These are phyloP conservation scores for Hyposoter dolosus DNA, from an alignment of 2,888 invertebrate genomes.

Conservation along the genomic window DNA sequence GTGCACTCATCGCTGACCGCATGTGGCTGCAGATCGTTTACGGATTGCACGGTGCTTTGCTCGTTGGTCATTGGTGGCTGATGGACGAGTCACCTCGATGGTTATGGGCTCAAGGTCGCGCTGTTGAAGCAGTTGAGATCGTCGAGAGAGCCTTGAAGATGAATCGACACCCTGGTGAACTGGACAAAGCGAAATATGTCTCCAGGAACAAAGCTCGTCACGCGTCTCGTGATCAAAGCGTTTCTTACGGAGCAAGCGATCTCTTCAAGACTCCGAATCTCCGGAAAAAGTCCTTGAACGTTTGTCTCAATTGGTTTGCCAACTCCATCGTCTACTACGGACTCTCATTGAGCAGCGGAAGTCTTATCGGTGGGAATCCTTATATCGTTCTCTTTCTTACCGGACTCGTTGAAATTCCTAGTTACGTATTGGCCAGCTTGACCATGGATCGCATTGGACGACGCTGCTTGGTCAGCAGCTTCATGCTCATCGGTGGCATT, in stretches of 20 bases:
- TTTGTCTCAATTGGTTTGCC: constrained; percentile 95
- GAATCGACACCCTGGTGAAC: constrained; percentile 88
- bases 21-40: constrained; percentile 92
- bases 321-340: constrained; percentile 95
- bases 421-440: constrained; percentile 90
- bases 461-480: constrained; percentile 90
- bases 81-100: constrained; percentile 96
- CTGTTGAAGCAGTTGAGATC: constrained; percentile 90
- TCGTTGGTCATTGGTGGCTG: constrained; percentile 94
- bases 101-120: constrained; percentile 93
- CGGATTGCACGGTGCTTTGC: constrained; percentile 90
- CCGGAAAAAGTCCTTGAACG: constrained; percentile 91
- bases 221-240: constrained; percentile 80
- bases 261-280: constrained; percentile 93
- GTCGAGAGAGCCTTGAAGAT: constrained; percentile 91
- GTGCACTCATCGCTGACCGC: constrained; percentile 90
- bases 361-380: constrained; percentile 93
- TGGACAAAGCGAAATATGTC: constrained; percentile 89
- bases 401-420: constrained; percentile 92
- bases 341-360: constrained; percentile 92
- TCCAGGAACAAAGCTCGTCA: constrained; percentile 86
- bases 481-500: constrained; percentile 92
- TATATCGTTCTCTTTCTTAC: constrained; percentile 91
- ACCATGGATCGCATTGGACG: constrained; percentile 92
- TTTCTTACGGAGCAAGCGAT: constrained; percentile 88